Evolutionary conservation across 2,113 vertebrate species (phyloP).

Genomic region (Gopherus flavomarginatus): DNA sequence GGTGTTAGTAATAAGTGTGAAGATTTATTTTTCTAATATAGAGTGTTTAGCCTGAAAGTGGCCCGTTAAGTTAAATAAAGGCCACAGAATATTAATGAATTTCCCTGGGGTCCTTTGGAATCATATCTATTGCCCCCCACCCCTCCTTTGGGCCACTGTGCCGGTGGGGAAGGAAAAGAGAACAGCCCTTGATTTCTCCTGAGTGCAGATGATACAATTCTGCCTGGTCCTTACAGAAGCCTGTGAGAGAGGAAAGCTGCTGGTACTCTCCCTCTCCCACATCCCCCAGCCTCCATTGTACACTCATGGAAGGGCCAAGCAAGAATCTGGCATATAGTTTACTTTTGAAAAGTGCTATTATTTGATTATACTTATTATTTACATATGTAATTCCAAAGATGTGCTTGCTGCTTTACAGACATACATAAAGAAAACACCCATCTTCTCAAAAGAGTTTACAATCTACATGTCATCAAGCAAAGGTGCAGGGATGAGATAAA

Average conservation of each 20-base stretch:
- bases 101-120: no score
- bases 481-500: background rate
- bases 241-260: background rate
- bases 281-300: background rate
- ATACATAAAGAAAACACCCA: background rate
- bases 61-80: background rate
- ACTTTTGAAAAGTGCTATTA: background rate
- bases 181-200: background rate
- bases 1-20: background rate
- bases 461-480: background rate
- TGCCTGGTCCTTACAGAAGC: background rate
- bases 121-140: no score
- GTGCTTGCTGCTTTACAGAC: background rate
- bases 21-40: background rate
- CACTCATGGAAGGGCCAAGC: background rate
- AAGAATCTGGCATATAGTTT: background rate
- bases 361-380: background rate
- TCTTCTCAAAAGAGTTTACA: background rate
- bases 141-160: background rate
- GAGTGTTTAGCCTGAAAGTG: background rate
- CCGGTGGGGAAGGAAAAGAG: background rate
- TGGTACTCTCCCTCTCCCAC: fast-evolving
- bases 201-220: background rate
- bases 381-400: background rate
- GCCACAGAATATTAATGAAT: background rate